Evolutionary conservation across 2,888 invertebrate species (phyloP), one percentile per base, ranked within the genome.

Genomic region (Agriotes lineatus): DNA sequence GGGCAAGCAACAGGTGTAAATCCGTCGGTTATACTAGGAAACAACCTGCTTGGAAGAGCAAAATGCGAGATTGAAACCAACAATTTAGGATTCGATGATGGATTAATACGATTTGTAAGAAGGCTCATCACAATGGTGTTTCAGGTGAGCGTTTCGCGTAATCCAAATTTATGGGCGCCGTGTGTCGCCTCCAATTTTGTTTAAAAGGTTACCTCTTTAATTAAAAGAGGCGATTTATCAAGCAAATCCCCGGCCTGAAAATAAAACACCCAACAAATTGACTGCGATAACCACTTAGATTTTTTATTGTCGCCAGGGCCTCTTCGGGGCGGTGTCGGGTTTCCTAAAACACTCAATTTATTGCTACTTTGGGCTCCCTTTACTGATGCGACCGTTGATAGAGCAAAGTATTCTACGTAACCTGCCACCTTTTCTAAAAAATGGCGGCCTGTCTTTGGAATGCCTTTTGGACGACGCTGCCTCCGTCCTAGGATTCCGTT

Each of bases 311-410:
- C 72, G 68, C 66, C 69, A 69, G 59, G 54, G 63, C 56, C 65
- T 58, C 66, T 67, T 66, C 56, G 61, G 61, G 33, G 42, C 44
- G 44, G 70, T 76, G 76, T 77, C 76, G 50, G 74, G 77, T 76
- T 74, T 72, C 74, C 73, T 77, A 77, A 77, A 78, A 78, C 78
- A 76, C 74, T 77, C 77, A 78, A 79, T 78, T 79, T 79, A 79
- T 79, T 70, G 78, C 79, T 79, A 79, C 79, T 79, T 77, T 74
- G 73, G 76, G 77, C 76, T 78, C 72, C 78, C 75, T 78, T 70
- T 44, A 48, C 61, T 63, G 73, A 73, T 73, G 67, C 59, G 67
- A 68, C 63, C 66, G 56, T 44, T 48, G 68, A 68, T 68, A 63
- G 63, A 68, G 59, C 65, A 63, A 70, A 72, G 33, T 74, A 75